A percentile compares a stretch with the other conserved stretches of the same genome.
These are phyloP conservation scores for Chironomus riparius DNA, from an alignment of 2,888 invertebrate species.

Conservation along the genomic window DNA sequence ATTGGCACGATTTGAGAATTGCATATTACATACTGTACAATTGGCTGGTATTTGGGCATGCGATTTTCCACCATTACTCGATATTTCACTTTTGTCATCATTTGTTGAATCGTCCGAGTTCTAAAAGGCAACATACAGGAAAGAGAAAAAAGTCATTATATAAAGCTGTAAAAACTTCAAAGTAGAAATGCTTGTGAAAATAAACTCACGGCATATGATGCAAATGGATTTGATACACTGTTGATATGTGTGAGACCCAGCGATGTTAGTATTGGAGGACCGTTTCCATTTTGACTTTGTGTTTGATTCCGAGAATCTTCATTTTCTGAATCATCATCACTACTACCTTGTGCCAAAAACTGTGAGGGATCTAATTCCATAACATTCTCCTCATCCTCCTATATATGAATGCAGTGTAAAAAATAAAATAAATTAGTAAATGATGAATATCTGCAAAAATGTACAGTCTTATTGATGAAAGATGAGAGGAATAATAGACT, in stretches of 20 bases:
- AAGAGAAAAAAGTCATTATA: background rate
- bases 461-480: too few relatives aligned
- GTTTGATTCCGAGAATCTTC: background rate
- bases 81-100: conserved; percentile 9
- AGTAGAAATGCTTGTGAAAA: background rate
- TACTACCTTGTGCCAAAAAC: conserved; percentile 35
- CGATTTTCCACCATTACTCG: background rate
- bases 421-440: background rate
- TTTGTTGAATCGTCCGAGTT: conserved; percentile 22
- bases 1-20: conserved; percentile 42
- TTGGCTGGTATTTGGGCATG: conserved; percentile 22
- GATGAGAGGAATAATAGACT: background rate
- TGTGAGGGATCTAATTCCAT: conserved; percentile 41
- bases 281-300: conserved; percentile 27
- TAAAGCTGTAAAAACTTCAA: too few relatives aligned
- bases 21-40: conserved; percentile 41
- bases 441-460: background rate
- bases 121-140: background rate
- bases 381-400: conserved; percentile 25
- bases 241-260: conserved; percentile 33
- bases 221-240: conserved; percentile 30
- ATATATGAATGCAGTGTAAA: background rate
- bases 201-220: conserved; percentile 6
- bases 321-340: conserved; percentile 28
- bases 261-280: conserved; percentile 33